Evolutionary conservation across 2,888 invertebrate species (phyloP).

Genomic region (Rhamphomyia laevipes): DNA sequence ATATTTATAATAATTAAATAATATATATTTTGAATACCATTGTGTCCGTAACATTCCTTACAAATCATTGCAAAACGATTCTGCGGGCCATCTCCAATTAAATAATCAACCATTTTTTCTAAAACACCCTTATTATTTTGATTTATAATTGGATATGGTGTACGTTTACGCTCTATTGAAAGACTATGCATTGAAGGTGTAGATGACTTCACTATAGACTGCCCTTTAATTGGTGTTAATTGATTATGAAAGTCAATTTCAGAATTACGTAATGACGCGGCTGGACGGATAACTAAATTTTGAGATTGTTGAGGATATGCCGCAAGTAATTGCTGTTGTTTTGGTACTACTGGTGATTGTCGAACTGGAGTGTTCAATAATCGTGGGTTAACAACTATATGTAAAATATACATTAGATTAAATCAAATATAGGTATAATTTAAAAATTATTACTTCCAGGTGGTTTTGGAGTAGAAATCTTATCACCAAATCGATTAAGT

Average conservation of each 20-base stretch:
- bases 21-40: conserved; percentile 48
- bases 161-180: conserved; percentile 25
- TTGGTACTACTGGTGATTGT: no score
- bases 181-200: background rate
- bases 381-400: no score
- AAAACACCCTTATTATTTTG: conserved; percentile 60
- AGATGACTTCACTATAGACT: background rate
- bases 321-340: no score
- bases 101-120: conserved; percentile 84
- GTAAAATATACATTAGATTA: no score
- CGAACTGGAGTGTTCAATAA: no score
- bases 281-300: background rate
- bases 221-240: background rate
- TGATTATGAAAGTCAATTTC: no score
- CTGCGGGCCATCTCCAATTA: conserved; percentile 90
- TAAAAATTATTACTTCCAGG: conserved; percentile 10
- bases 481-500: conserved; percentile 34
- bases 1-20: background rate
- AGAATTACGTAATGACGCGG: background rate
- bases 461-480: conserved; percentile 19
- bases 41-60: conserved; percentile 77
- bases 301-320: background rate
- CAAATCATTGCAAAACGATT: conserved; percentile 95
- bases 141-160: conserved; percentile 35
- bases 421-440: background rate